A percentile compares a stretch with the other conserved stretches of the same genome.
Conservation (phyloP, 1,140 invertebrate genomes). For the Venturia canescens region DNA sequence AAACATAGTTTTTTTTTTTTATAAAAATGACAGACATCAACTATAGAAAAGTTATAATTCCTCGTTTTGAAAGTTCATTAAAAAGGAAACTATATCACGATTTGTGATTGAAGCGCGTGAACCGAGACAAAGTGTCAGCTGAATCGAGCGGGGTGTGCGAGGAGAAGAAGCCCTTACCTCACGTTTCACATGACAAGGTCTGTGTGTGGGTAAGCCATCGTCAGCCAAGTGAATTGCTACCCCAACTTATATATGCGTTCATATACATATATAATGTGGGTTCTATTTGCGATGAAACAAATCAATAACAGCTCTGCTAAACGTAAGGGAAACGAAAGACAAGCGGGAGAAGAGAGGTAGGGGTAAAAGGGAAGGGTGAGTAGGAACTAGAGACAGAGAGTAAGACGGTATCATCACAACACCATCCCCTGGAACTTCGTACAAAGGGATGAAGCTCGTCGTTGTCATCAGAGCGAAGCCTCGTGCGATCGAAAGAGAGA, state of each 20-base stretch:
- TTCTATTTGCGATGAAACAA: slow-evolving; percentile 62
- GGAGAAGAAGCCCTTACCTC: slow-evolving; percentile 68
- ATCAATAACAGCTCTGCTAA: slow-evolving; percentile 64
- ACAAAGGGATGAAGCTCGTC: slow-evolving; percentile 33
- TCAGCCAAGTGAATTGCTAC: slow-evolving; percentile 19
- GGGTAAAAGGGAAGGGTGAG: background rate
- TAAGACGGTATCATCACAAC: slow-evolving; percentile 61
- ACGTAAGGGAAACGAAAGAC: slow-evolving; percentile 1
- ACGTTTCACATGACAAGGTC: slow-evolving; percentile 59
- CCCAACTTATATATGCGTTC: background rate
- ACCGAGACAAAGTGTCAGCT: slow-evolving; percentile 7
- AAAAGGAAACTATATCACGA: no score
- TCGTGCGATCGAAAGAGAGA: background rate
- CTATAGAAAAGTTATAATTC: no score
- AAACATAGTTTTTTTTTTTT: no score
- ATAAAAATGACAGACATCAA: no score
- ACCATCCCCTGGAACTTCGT: slow-evolving; percentile 9
- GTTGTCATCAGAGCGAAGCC: slow-evolving; percentile 57
- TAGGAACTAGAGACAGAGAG: slow-evolving; percentile 44
- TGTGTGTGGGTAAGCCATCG: slow-evolving; percentile 10
- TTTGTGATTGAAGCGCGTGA: no score
- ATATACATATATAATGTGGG: slow-evolving; percentile 4
- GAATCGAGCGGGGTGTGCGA: slow-evolving; percentile 1
- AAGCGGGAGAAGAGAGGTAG: no score
- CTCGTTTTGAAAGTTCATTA: no score